Conservation (phyloP, 2,888 invertebrate genomes). For the Scelioninae gen. 1 region DNA sequence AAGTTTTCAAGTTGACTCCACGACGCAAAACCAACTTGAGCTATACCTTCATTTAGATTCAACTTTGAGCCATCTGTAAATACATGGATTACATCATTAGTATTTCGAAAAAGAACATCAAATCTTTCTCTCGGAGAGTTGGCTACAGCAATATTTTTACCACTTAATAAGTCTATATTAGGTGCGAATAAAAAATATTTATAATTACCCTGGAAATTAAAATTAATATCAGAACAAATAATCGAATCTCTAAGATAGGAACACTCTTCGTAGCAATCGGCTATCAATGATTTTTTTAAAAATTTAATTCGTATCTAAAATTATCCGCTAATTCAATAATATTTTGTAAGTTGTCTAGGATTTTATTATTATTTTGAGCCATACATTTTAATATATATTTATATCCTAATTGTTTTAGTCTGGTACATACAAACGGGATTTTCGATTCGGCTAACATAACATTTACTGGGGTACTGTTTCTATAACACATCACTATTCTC, state of each 20-base stretch:
- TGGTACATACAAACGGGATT: too few species aligned
- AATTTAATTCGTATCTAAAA: constrained; percentile 38
- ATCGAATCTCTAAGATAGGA: constrained; percentile 26
- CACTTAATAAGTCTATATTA: not conserved
- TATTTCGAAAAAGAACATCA: not conserved
- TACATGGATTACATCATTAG: not conserved
- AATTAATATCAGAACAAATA: not conserved
- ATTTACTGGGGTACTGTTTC: too few species aligned
- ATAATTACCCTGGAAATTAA: constrained; percentile 11
- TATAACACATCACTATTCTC: too few species aligned
- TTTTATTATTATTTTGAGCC: not conserved
- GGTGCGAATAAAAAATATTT: constrained; percentile 14
- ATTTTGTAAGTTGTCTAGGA: constrained; percentile 20
- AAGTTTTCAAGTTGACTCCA: not conserved
- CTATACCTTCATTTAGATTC: not conserved
- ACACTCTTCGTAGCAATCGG: constrained; percentile 9
- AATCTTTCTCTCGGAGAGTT: not conserved
- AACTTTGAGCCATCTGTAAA: constrained; percentile 26
- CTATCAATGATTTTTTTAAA: constrained; percentile 26
- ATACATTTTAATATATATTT: too few species aligned
- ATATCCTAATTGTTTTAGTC: too few species aligned
- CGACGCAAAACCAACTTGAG: constrained; percentile 5
- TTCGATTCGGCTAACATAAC: too few species aligned
- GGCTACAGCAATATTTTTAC: not conserved
- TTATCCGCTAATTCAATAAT: constrained; percentile 1